Evolutionary conservation across 2,888 invertebrate genomes (phyloP), one percentile per base, ranked within the genome.

Genomic region (Crematogaster levior): DNA sequence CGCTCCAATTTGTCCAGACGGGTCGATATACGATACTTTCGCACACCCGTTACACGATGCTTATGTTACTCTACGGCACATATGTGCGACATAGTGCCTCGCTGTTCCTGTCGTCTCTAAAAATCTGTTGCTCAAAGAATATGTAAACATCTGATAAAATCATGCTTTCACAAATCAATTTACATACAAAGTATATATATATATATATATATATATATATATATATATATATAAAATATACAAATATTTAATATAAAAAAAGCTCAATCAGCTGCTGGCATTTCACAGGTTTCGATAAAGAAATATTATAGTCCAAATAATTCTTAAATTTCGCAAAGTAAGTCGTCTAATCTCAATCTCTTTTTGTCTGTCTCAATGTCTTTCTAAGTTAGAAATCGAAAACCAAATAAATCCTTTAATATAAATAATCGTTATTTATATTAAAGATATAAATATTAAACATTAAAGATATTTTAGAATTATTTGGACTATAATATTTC

Each of bases 1-100:
- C 15, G n/a, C n/a, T 6, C n/a, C 48, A 75, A 75, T 63, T 61
- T 37, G 37, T 61, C 21, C 37, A 18, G 18, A 48, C 2, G 48
- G 18, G 6, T 60, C 15, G 30, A 27, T 43, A 24, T 24, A 51
- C 0, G 63, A 61, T 48, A 63, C 51, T 75, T 65, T 75, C 40
- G 51, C 15, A 75, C 65, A 51, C 66, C 75, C 65, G 40, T 75
- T 75, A 65, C n/a, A 40, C 18, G n/a, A 27, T 21, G 66, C 15
- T 75, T 66, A 75, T 51, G 12, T 40, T 53, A 30, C 27, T 27
- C 27, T 24, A 27, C 40, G 63, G 27, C 63, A 43, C 43, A 65
- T 10, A 65, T 53, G 75, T 75, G 65, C 27, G n/a, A 15, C 27
- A 53, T 27, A 65, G n/a, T n/a, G n/a, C n/a, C 21, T 53, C 27